Base-by-base conservation (phyloP, 2,888 invertebrate species). In the Tethea ocularis region DNA sequence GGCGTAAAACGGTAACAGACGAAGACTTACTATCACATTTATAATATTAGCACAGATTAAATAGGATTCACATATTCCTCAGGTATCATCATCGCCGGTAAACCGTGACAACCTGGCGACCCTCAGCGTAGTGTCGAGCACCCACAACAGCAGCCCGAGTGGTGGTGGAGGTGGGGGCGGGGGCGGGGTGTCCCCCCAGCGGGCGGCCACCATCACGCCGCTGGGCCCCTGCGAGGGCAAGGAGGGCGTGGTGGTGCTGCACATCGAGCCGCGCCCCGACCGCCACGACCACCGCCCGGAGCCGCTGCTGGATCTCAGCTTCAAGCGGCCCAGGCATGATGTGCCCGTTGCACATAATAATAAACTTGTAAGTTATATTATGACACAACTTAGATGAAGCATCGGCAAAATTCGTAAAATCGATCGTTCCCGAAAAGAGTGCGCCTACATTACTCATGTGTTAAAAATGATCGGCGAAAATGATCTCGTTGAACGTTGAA, bases 171-270 rank as follows among this genome's bases (percentile, higher is more conserved):
- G 66, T 92, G 82, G 17, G 67, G n/a, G n/a, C n/a, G n/a, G n/a
- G 57, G 83, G 56, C 80, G 82, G 17, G 67, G 68, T 58, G 8
- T 83, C 77, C 1, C 89, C 89, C 17, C 88, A 92, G 62, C 93
- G 93, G 36, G 83, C 91, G 54, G 87, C 94, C 71, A 93, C 94
- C 62, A 95, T 96, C 75, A 94, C 94, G n/a, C 88, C 94, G 52
- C 94, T 95, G 33, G 17, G 52, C 33, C 33, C 11, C 11, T 74
- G 86, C 56, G 73, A 88, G 58, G 87, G 92, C 52, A 94, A 94
- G 68, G 95, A 96, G 70, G 95, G 95, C 66, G 87, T 96, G 54
- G 95, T 96, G 60, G 94, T 96, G 57, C 77, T 93, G 59, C 94
- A 93, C 68, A 88, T 94, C 0, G 89, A 94, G 71, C 92, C 93